These are phyloP conservation scores for Stratiomys singularior DNA, from an alignment of 2,888 invertebrate species.

Conservation along the genomic window DNA sequence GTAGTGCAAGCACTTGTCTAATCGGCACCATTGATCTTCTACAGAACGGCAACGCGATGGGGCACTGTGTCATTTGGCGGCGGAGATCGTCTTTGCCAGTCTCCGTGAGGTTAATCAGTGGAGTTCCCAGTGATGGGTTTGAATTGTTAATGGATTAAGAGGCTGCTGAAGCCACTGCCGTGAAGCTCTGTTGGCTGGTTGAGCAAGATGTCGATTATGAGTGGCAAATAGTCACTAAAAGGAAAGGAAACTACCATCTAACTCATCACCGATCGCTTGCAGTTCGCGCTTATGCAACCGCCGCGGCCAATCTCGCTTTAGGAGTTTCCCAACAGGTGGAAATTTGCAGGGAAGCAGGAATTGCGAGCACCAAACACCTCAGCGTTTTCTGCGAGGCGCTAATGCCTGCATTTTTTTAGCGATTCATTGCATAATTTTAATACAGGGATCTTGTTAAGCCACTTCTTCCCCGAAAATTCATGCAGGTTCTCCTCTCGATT, in stretches of 20 bases:
- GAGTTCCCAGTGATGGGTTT: conserved; percentile 27
- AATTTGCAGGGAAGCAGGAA: no score
- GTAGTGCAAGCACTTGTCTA: conserved; percentile 16
- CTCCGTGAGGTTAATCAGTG: conserved; percentile 3
- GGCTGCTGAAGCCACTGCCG: background rate
- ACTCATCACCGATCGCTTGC: background rate
- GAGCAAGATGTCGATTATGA: background rate
- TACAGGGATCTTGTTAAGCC: no score
- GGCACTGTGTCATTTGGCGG: conserved; percentile 22
- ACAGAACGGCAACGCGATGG: background rate
- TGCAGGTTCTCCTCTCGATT: no score
- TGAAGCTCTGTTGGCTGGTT: background rate
- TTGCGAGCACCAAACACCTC: no score
- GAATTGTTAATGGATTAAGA: background rate
- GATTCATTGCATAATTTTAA: no score
- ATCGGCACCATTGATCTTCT: conserved; percentile 36
- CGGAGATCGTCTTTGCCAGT: background rate
- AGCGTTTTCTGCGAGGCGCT: no score
- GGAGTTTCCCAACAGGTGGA: no score
- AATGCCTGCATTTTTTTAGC: no score
- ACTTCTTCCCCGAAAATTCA: no score
- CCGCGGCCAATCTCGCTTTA: no score
- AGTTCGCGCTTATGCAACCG: background rate
- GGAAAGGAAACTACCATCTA: background rate
- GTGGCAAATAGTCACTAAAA: conserved; percentile 14